A percentile compares a stretch with the other conserved stretches of the same genome.
Conservation (phyloP, 2,113 vertebrate genomes). For the Syngnathus scovelli region DNA sequence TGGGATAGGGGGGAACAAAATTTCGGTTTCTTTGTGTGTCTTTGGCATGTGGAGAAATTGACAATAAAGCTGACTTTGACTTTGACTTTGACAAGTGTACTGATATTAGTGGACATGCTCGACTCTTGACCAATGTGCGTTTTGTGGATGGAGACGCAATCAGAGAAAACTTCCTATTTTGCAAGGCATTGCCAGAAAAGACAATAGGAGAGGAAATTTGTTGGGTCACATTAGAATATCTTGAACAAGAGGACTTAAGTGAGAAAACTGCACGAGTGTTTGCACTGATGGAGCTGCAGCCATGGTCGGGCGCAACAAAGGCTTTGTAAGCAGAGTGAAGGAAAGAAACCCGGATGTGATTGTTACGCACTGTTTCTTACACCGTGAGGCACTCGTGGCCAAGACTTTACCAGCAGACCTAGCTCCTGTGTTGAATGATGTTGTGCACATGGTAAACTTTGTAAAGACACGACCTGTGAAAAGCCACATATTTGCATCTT, state of each 20-base stretch:
- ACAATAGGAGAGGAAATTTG: conserved; percentile 14
- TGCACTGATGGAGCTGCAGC: conserved; percentile 19
- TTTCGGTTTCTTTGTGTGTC: too few species aligned
- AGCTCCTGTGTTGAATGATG: too few species aligned
- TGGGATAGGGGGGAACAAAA: too few species aligned
- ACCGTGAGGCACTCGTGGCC: conserved; percentile 17
- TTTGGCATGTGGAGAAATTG: too few species aligned
- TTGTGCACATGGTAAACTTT: too few species aligned
- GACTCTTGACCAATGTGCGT: conserved; percentile 16
- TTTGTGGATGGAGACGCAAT: too few species aligned
- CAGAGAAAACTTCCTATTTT: too few species aligned
- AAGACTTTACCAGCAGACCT: conserved; percentile 9
- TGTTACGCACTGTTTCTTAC: conserved; percentile 18
- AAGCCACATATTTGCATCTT: neutral
- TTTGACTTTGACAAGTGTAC: too few species aligned
- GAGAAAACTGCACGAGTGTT: conserved; percentile 15
- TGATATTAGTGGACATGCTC: neutral
- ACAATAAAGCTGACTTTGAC: too few species aligned
- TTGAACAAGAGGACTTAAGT: conserved; percentile 9
- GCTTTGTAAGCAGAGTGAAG: conserved; percentile 14
- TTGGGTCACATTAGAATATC: conserved; percentile 20
- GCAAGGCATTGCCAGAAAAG: too few species aligned
- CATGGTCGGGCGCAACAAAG: neutral
- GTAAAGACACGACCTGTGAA: too few species aligned
- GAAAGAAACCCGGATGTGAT: conserved; percentile 7